Conservation (phyloP, 2,888 invertebrate genomes). For the Agonopterix alstromeriana region DNA sequence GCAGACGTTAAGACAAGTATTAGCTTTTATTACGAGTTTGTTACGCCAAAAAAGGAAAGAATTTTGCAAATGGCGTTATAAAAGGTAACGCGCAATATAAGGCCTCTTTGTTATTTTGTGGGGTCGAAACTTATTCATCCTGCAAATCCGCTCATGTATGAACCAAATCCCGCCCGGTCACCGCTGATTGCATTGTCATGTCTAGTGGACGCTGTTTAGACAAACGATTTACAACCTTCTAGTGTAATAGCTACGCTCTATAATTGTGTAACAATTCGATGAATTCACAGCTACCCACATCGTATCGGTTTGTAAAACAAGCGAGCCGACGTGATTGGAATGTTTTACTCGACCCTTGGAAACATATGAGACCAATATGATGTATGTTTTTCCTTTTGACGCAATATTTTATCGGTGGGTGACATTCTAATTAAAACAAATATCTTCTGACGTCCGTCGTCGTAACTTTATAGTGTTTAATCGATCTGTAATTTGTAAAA, state of each 20-base stretch:
- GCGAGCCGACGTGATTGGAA: conserved; percentile 73
- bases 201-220: conserved; percentile 39
- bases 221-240: conserved; percentile 24
- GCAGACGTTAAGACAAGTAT: background rate
- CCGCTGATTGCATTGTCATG: conserved; percentile 77
- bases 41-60: conserved; percentile 36
- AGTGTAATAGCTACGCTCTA: conserved; percentile 16
- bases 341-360: conserved; percentile 66
- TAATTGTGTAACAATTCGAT: conserved; percentile 15
- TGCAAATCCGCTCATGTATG: conserved; percentile 75
- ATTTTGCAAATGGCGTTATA: conserved; percentile 66
- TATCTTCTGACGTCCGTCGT: too few species aligned
- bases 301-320: conserved; percentile 75
- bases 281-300: conserved; percentile 44
- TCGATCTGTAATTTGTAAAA: too few species aligned
- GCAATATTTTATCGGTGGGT: conserved; percentile 46
- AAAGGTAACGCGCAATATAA: conserved; percentile 62
- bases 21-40: conserved; percentile 5
- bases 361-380: conserved; percentile 71
- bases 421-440: conserved; percentile 36
- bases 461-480: too few species aligned
- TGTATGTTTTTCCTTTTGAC: conserved; percentile 68
- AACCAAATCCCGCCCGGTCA: conserved; percentile 75
- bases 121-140: conserved; percentile 76
- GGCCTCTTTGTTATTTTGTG: conserved; percentile 70